A percentile compares a stretch with the other conserved stretches of the same genome.
phyloP scores from a whole-genome alignment of 2,113 vertebrate genomes.

The Protobothrops mucrosquamatus region DNA sequence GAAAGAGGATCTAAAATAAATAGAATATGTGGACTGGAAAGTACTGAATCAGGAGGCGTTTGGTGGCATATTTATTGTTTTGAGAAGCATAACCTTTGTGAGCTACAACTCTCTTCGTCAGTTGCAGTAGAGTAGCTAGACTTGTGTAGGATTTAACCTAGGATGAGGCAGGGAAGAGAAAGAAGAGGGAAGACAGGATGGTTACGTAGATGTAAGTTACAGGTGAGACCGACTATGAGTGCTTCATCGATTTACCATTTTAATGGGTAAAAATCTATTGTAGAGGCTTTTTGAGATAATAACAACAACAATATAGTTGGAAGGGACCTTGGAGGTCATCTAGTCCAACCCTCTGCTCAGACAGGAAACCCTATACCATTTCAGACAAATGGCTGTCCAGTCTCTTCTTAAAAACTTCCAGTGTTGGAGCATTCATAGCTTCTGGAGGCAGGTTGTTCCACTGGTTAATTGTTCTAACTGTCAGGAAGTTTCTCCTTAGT shows the following conservation, averaged over 20 bases:
- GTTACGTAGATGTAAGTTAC: background rate
- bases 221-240: background rate
- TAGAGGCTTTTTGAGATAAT: background rate
- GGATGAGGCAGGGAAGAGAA: background rate
- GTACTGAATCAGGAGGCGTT: background rate
- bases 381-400: too few species aligned
- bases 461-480: too few species aligned
- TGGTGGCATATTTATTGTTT: background rate
- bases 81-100: background rate
- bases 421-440: too few species aligned
- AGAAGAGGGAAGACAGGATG: background rate
- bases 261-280: background rate
- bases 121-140: background rate
- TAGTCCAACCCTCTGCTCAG: too few species aligned
- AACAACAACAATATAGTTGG: too few species aligned
- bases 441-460: too few species aligned
- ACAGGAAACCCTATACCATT: too few species aligned
- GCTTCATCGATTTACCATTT: background rate
- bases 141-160: background rate
- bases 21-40: background rate
- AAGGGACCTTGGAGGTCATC: too few species aligned
- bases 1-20: background rate
- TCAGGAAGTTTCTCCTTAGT: too few species aligned
- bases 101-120: background rate
- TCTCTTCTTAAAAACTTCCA: too few species aligned